Percentiles rank a stretch among this genome's conserved stretches.
Evolutionary conservation across 2,797 vertebrate genomes (phyloP).

Genomic region (Darevskia mixta): DNA sequence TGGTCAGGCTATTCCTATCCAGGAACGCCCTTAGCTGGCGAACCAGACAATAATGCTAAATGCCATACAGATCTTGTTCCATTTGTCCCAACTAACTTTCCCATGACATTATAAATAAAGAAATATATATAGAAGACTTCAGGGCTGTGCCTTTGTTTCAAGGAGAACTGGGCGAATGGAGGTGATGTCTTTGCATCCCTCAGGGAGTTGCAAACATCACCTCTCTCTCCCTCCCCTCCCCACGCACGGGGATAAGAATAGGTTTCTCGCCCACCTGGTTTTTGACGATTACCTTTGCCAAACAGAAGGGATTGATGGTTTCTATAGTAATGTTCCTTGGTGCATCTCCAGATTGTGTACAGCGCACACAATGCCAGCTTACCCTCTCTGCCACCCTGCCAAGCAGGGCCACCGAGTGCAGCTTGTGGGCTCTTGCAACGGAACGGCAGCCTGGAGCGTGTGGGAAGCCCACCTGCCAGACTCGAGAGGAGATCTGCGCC

Average conservation of each 20-base stretch:
- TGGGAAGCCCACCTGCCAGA: neutral
- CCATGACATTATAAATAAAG: no score
- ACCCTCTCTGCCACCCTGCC: neutral
- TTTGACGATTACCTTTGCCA: neutral
- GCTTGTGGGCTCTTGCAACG: neutral
- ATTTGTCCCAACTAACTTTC: neutral
- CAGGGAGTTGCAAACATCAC: neutral
- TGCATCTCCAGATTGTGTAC: rapidly evolving
- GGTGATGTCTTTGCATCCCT: neutral
- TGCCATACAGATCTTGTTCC: neutral
- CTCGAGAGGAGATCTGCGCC: no score
- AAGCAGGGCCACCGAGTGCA: neutral
- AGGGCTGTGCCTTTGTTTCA: neutral
- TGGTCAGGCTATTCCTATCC: no score
- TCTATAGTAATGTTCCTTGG: conserved; percentile 29
- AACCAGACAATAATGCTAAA: neutral
- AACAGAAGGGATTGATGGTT: neutral
- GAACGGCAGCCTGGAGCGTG: neutral
- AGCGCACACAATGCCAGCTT: neutral
- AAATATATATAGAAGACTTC: no score
- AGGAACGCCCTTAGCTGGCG: no score
- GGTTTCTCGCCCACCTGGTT: neutral
- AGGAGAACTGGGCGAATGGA: neutral
- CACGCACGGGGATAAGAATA: conserved; percentile 2
- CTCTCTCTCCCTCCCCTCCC: neutral